A percentile compares a stretch with the other conserved stretches of the same genome.
Evolutionary conservation across 2,888 invertebrate species (phyloP).

Genomic region (Criorhina ranunculi): DNA sequence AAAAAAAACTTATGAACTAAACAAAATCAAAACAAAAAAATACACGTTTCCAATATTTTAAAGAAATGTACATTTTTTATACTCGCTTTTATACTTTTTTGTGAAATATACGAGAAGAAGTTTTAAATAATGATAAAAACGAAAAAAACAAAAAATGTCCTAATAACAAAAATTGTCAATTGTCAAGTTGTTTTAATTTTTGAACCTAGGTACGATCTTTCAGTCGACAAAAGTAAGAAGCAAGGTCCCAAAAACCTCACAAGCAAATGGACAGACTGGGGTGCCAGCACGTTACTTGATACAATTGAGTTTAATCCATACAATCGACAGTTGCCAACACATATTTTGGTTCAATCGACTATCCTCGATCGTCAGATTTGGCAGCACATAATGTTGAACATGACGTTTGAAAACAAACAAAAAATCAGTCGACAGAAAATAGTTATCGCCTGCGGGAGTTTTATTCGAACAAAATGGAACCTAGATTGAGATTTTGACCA

Average conservation of each 20-base stretch:
- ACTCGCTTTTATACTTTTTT: conserved; percentile 74
- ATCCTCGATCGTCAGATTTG: too few species aligned
- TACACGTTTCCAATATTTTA: conserved; percentile 41
- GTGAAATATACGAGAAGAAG: conserved; percentile 44
- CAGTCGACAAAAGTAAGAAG: too few species aligned
- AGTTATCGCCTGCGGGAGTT: too few species aligned
- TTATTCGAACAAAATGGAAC: too few species aligned
- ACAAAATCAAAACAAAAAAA: conserved; percentile 19
- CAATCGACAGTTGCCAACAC: neutral
- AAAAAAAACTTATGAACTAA: conserved; percentile 3
- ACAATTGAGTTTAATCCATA: neutral
- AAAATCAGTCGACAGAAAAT: too few species aligned
- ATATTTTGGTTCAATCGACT: neutral
- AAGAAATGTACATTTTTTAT: conserved; percentile 69
- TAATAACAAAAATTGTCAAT: conserved; percentile 18
- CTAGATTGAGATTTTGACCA: too few species aligned
- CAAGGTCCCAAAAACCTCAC: too few species aligned
- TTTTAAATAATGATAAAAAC: conserved; percentile 22
- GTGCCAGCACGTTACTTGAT: neutral
- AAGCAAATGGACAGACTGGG: too few species aligned
- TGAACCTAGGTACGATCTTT: too few species aligned
- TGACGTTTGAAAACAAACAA: too few species aligned
- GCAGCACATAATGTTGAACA: too few species aligned
- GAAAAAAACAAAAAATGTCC: conserved; percentile 10
- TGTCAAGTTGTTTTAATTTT: neutral